phyloP scores from a whole-genome alignment of 2,888 invertebrate species.

The Gymnoscelis rufifasciata region DNA sequence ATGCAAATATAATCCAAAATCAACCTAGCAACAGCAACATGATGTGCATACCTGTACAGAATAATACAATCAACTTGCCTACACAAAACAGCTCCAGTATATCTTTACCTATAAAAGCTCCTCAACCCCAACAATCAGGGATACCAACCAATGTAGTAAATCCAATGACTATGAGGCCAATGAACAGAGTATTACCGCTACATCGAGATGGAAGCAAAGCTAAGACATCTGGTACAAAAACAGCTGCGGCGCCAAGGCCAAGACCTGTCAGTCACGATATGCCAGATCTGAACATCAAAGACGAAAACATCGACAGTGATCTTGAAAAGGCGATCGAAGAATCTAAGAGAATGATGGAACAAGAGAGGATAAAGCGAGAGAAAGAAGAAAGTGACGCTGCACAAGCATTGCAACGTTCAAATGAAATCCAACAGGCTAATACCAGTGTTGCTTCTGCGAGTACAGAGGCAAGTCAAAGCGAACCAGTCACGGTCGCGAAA shows the following conservation, averaged over 20 bases:
- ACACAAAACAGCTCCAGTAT: conserved; percentile 77
- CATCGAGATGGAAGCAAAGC: conserved; percentile 82
- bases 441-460: conserved; percentile 45
- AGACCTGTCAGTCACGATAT: conserved; percentile 68
- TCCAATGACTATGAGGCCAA: conserved; percentile 84
- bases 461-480: conserved; percentile 35
- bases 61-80: conserved; percentile 69
- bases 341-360: conserved; percentile 73
- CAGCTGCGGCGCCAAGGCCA: conserved; percentile 49
- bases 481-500: conserved; percentile 44
- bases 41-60: conserved; percentile 70
- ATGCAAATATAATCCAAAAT: conserved; percentile 15
- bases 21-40: conserved; percentile 43
- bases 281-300: conserved; percentile 74
- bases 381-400: conserved; percentile 67
- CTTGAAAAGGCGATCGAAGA: conserved; percentile 73
- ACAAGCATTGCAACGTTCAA: conserved; percentile 57
- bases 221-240: conserved; percentile 54
- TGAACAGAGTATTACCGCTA: conserved; percentile 88
- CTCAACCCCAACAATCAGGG: conserved; percentile 78
- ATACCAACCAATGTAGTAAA: conserved; percentile 86
- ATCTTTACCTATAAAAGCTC: conserved; percentile 77
- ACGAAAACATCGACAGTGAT: conserved; percentile 74
- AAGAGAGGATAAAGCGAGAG: conserved; percentile 65
- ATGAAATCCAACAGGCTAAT: conserved; percentile 56